phyloP scores from a whole-genome alignment of 2,888 invertebrate species.

The Oligia fasciuncula region DNA sequence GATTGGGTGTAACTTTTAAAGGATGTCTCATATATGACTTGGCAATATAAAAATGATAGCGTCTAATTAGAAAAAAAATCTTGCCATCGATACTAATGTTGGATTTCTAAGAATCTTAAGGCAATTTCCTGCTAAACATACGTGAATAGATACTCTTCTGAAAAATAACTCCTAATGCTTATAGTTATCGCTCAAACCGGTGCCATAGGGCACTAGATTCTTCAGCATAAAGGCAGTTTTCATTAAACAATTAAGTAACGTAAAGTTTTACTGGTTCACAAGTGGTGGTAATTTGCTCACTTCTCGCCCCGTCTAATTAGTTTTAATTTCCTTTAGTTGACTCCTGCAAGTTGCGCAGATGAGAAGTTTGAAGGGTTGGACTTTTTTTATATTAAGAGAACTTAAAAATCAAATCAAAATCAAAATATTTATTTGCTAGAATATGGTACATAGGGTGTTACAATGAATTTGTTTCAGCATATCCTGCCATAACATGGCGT shows the following conservation, averaged over 20 bases:
- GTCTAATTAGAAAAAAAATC: neutral
- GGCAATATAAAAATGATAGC: neutral
- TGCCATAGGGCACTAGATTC: constrained; percentile 4
- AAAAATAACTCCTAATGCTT: neutral
- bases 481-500: too few species aligned
- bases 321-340: constrained; percentile 48
- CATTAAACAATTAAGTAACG: constrained; percentile 33
- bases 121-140: neutral
- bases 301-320: constrained; percentile 42
- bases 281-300: constrained; percentile 46
- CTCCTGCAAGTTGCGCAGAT: constrained; percentile 21
- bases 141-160: too few species aligned
- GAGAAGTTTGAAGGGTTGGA: constrained; percentile 12
- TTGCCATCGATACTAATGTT: neutral
- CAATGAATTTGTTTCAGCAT: too few species aligned
- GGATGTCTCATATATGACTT: neutral
- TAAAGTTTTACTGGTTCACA: constrained; percentile 41
- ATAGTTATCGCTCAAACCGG: neutral
- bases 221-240: constrained; percentile 7
- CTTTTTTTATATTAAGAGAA: neutral
- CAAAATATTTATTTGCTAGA: too few species aligned
- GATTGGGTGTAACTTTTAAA: neutral
- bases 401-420: too few species aligned
- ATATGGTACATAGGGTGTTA: too few species aligned
- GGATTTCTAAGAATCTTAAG: neutral